Base-by-base conservation (phyloP, 1,140 invertebrate species). In the Acromyrmex heyeri region DNA sequence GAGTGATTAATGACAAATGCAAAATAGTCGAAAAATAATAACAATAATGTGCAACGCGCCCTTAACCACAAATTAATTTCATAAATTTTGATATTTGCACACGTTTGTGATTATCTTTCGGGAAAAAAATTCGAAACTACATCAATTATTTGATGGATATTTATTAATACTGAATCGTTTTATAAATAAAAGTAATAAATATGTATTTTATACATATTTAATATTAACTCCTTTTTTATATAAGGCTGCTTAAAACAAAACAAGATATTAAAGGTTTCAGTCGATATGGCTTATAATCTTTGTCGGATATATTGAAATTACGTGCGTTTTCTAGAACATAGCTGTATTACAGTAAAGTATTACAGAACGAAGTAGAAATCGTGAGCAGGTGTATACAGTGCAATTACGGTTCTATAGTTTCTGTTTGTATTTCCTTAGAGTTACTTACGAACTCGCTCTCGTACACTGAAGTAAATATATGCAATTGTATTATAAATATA, bases 401-500 rank as follows among this genome's bases (percentile, higher is more conserved):
- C 67, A 59, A 82, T 38, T 72, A 14, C 79, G 72, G 50, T 83
- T 89, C 57, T 83, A 57, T 82, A 83, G 59, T 89, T 89, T 83
- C 53, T 55, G 88, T 75, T 86, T 78, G 50, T 75, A 79, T 82
- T 86, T 86, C 50, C 83, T 88, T 61, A 73, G 81, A 86, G 77
- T 77, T 86, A 61, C 86, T 89, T 76, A 91, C 30, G 72, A 79
- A 85, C 61, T 89, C 86, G 87, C 86, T 91, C 82, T 90, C 88
- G 90, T 87, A 87, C 86, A 89, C 65, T 88, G 85, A 72, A 90
- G 76, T 90, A 91, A 85, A 91, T 88, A 70, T 85, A 88, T 57
- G 87, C 72, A 87, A 76, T 92, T 92, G 91, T 92, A 91, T 90
- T 75, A 92, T 93, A 93, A 91, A 83, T 55, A 83, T 44, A 85